Conservation (phyloP, 2,797 vertebrate species). For the Columba guinea region DNA sequence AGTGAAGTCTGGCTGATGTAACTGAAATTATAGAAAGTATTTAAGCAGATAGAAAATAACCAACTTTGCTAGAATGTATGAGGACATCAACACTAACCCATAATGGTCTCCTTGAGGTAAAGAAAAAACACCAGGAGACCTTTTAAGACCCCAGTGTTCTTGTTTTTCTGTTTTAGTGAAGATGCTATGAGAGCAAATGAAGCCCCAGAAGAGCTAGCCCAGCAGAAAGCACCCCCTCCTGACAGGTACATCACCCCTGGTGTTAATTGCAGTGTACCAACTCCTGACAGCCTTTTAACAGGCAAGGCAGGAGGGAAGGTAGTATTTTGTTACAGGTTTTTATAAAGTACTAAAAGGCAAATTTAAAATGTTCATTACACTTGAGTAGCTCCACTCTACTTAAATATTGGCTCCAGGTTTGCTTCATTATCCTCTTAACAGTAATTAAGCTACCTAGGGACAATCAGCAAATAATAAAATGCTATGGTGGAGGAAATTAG, state of each 20-base stretch:
- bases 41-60: slow-evolving; percentile 11
- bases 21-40: neutral
- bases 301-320: neutral
- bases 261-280: neutral
- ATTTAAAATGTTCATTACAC: slow-evolving; percentile 56
- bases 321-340: slow-evolving; percentile 12
- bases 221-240: neutral
- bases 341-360: slow-evolving; percentile 56
- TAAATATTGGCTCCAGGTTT: slow-evolving; percentile 53
- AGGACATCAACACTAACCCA: neutral
- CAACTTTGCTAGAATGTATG: neutral
- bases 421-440: slow-evolving; percentile 67
- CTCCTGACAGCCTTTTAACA: slow-evolving; percentile 25
- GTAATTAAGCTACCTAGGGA: slow-evolving; percentile 72
- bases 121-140: slow-evolving; percentile 22
- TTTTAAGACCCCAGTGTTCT: slow-evolving; percentile 42
- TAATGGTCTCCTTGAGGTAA: slow-evolving; percentile 1
- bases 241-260: neutral
- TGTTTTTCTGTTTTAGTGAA: slow-evolving; percentile 14
- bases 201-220: neutral
- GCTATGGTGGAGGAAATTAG: slow-evolving; percentile 33
- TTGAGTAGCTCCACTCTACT: slow-evolving; percentile 39
- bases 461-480: slow-evolving; percentile 71
- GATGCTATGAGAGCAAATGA: neutral
- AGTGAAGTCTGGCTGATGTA: neutral